Evolutionary conservation across 2,113 vertebrate species (phyloP), one percentile per base, ranked within the genome.

Genomic region (Numenius arquata): DNA sequence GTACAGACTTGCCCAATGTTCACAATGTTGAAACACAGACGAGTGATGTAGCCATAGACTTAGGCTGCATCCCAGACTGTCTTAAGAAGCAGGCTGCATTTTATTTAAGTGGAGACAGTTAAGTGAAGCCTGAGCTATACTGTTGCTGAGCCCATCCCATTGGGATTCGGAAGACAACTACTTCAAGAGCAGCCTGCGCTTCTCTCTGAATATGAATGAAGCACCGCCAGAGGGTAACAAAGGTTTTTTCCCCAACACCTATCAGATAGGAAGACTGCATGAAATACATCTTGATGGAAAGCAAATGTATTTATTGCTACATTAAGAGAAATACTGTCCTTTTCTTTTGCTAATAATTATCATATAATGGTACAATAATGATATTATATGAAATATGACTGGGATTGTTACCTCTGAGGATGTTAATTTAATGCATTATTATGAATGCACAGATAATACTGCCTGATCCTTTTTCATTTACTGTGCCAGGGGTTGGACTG

Each of bases 161-260:
- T 48, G 62, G 36, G 88, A 94, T 88, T 95, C 85, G 76, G 70
- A 61, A 56, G 70, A 47, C 30, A 88, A 62, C 56, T 81, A 53
- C 85, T 81, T 81, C 65, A 87, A 85, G 43, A 85, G 43, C 34
- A 75, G n/a, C 12, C 38, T 43, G 10, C 79, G 40, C 48, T 83
- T 50, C 58, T 61, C 48, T 73, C 29, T 65, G 90, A 34, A 90
- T 90, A 70, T n/a, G 52, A 95, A 94, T 76, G 85, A 94, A 88
- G 40, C 40, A 56, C 16, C 52, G 48, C 14, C 23, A 79, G 43
- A 79, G 23, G 48, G 43, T 67, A 72, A 74, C 61, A 91, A 78
- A 94, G 78, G 32, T 1, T 43, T 91, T 82, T 88, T 88, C 26
- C 38, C 5, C 32, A 82, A 38, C 16, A 71, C 15, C 20, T 68